These are phyloP conservation scores for Cryptophagus acutangulus DNA, from an alignment of 2,888 invertebrate genomes.

Conservation along the genomic window DNA sequence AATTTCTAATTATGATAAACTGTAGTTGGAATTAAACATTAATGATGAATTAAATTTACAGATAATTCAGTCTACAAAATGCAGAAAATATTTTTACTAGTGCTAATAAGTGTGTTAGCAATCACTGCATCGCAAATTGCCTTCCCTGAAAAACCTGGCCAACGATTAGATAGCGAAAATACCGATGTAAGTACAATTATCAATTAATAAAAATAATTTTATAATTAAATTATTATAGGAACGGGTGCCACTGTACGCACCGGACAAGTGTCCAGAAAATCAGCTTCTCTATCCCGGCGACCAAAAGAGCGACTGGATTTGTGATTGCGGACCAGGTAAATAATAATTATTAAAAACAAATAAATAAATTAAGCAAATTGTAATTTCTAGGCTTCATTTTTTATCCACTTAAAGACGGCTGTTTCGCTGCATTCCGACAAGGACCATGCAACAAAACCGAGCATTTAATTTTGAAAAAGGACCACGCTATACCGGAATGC, in stretches of 20 bases:
- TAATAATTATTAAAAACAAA: not conserved
- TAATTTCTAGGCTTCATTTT: constrained; percentile 53
- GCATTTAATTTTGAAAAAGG: constrained; percentile 53
- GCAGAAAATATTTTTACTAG: too few species aligned
- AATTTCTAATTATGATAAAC: too few species aligned
- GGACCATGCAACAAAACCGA: constrained; percentile 59
- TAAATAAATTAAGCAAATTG: not conserved
- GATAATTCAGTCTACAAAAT: too few species aligned
- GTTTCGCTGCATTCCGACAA: constrained; percentile 58
- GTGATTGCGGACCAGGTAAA: constrained; percentile 57
- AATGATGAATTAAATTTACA: too few species aligned
- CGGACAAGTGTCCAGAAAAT: constrained; percentile 57
- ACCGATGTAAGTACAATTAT: constrained; percentile 14
- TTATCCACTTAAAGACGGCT: constrained; percentile 56
- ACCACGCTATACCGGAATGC: constrained; percentile 57
- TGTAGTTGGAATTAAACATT: too few species aligned
- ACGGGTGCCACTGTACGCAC: constrained; percentile 40
- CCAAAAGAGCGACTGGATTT: constrained; percentile 58
- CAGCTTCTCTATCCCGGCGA: constrained; percentile 66
- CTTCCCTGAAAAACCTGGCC: constrained; percentile 26
- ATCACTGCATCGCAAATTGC: constrained; percentile 20
- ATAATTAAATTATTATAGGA: too few species aligned
- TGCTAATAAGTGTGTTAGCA: too few species aligned
- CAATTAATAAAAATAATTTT: too few species aligned
- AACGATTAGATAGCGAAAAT: constrained; percentile 23